phyloP scores from a whole-genome alignment of 2,888 invertebrate species.

The Drosophila pseudotalamancana region DNA sequence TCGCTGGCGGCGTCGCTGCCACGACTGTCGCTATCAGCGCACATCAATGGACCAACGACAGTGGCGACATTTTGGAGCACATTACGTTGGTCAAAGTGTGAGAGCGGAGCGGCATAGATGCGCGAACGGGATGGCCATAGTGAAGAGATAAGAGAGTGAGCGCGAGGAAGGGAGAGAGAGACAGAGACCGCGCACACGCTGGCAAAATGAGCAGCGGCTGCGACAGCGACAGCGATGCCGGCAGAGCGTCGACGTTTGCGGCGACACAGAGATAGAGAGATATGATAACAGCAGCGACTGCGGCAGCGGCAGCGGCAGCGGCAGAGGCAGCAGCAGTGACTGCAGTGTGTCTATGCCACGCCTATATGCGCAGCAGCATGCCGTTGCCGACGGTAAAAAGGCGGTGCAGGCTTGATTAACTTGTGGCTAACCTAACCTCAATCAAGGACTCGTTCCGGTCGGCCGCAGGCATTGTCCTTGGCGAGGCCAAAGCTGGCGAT shows the following conservation, averaged over 20 bases:
- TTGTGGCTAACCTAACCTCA: conserved; percentile 52
- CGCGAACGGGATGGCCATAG: conserved; percentile 63
- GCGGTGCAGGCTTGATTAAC: conserved; percentile 30
- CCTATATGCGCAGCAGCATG: conserved; percentile 41
- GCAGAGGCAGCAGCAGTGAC: background rate
- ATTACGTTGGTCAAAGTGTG: conserved; percentile 73
- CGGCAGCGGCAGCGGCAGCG: conserved; percentile 2
- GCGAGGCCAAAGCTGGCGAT: conserved; percentile 34
- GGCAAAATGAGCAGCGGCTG: conserved; percentile 65
- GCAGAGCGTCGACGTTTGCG: conserved; percentile 46
- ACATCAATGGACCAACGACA: conserved; percentile 78
- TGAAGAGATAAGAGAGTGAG: conserved; percentile 60
- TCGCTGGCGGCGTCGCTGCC: conserved; percentile 31
- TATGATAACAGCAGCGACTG: conserved; percentile 60
- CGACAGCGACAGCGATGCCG: conserved; percentile 5
- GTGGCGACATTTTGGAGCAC: conserved; percentile 79
- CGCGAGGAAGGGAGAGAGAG: conserved; percentile 33
- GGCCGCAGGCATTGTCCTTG: conserved; percentile 72
- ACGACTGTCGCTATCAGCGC: conserved; percentile 68
- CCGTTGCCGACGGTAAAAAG: conserved; percentile 40
- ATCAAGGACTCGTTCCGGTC: conserved; percentile 64
- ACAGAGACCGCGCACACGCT: conserved; percentile 35
- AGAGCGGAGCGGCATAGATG: conserved; percentile 42
- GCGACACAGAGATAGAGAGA: conserved; percentile 71
- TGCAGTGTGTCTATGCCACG: conserved; percentile 67